phyloP scores from a whole-genome alignment of 2,113 vertebrate species.

The Anolis sagrei region DNA sequence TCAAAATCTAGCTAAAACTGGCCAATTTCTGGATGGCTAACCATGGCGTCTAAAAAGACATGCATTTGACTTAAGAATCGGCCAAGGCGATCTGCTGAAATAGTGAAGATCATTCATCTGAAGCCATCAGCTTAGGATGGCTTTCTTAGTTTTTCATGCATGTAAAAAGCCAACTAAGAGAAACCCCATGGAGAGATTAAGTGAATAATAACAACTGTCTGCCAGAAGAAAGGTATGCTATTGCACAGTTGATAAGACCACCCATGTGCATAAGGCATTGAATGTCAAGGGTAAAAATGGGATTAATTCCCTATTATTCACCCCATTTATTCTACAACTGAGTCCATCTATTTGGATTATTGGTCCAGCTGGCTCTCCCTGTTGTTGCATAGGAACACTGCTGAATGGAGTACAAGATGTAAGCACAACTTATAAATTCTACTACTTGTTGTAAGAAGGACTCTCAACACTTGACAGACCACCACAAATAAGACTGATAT shows the following conservation, averaged over 20 bases:
- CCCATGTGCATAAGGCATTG: constrained; percentile 12
- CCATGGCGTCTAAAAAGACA: not conserved
- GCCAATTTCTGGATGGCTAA: constrained; percentile 10
- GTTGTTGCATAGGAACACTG: not conserved
- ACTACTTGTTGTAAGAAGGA: not conserved
- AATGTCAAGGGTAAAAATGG: not conserved
- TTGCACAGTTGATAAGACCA: constrained; percentile 22
- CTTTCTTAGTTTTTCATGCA: constrained; percentile 5
- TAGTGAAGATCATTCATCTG: constrained; percentile 2
- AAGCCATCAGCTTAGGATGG: not conserved
- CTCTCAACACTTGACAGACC: not conserved
- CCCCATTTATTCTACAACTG: not conserved
- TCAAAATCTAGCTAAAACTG: not conserved
- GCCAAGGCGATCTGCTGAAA: not conserved
- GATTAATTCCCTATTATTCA: not conserved
- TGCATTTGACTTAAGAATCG: not conserved
- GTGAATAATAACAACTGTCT: constrained; percentile 15
- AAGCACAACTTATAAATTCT: not conserved
- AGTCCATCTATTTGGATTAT: not conserved
- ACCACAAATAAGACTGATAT: not conserved
- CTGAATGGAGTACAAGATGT: not conserved
- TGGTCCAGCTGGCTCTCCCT: not conserved
- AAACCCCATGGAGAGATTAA: not conserved
- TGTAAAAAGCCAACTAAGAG: not conserved
- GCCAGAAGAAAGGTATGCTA: constrained; percentile 6